These are phyloP conservation scores for Drosophila cognata DNA, from an alignment of 2,888 invertebrate genomes.

Conservation along the genomic window DNA sequence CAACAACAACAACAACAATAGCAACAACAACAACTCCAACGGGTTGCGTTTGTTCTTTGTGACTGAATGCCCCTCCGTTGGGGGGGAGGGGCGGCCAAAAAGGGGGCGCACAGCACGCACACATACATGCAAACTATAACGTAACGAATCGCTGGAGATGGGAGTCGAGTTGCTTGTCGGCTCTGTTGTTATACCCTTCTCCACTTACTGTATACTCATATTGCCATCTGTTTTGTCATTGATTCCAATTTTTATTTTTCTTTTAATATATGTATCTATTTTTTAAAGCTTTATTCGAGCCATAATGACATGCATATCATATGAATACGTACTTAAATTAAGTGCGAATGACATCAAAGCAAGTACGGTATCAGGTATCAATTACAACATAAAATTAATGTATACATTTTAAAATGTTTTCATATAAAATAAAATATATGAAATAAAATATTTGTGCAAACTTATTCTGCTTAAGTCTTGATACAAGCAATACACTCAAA, in stretches of 20 bases:
- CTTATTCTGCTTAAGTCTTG: too few species aligned
- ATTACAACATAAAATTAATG: not conserved
- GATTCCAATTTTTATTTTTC: not conserved
- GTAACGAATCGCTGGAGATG: constrained; percentile 66
- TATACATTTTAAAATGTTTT: not conserved
- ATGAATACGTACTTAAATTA: not conserved
- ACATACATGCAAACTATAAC: constrained; percentile 36
- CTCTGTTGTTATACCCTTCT: constrained; percentile 20
- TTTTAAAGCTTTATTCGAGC: not conserved
- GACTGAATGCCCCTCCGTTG: constrained; percentile 58
- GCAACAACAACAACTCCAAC: constrained; percentile 56
- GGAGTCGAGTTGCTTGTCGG: constrained; percentile 60
- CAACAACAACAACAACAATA: constrained; percentile 16
- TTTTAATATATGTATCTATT: not conserved
- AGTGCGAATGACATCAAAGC: not conserved
- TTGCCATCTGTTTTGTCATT: not conserved
- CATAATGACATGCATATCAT: not conserved
- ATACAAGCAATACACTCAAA: not conserved
- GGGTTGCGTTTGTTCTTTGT: constrained; percentile 73
- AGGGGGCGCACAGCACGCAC: constrained; percentile 33
- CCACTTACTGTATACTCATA: too few species aligned
- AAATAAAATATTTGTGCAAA: not conserved
- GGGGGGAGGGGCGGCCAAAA: constrained; percentile 25
- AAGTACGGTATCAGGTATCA: not conserved
- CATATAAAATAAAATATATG: not conserved